These are phyloP conservation scores for Siniperca undulata DNA, from an alignment of 2,797 vertebrate genomes.

Conservation along the genomic window DNA sequence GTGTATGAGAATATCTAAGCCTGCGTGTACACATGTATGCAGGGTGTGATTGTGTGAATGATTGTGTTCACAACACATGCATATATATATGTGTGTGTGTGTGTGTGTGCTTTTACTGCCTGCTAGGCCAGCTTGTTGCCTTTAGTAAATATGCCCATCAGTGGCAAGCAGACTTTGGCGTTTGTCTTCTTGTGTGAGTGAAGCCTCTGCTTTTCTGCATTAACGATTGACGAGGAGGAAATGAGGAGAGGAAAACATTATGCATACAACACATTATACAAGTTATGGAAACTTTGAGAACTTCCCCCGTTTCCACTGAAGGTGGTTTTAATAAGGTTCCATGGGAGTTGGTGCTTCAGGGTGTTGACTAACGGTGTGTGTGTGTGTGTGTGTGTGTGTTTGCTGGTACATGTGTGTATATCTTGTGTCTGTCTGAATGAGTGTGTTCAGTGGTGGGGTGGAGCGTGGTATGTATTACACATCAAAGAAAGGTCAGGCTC, in stretches of 20 bases:
- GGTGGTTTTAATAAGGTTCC: conserved; percentile 89
- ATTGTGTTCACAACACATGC: conserved; percentile 30
- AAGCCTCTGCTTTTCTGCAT: conserved; percentile 81
- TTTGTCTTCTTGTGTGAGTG: conserved; percentile 83
- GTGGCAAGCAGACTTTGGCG: conserved; percentile 70
- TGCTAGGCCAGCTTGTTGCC: conserved; percentile 80
- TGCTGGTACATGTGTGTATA: conserved; percentile 63
- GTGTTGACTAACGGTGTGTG: conserved; percentile 76
- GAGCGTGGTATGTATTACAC: conserved; percentile 84
- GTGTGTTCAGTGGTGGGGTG: conserved; percentile 70
- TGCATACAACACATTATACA: conserved; percentile 88
- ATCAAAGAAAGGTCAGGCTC: conserved; percentile 86
- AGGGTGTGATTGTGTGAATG: conserved; percentile 55
- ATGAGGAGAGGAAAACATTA: conserved; percentile 84
- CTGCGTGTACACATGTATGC: conserved; percentile 57
- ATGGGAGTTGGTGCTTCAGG: conserved; percentile 83
- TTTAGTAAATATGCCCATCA: conserved; percentile 85
- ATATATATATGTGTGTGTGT: conserved; percentile 10
- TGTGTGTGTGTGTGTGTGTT: conserved; percentile 28
- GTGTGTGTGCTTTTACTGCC: conserved; percentile 40
- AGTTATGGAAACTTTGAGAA: conserved; percentile 88
- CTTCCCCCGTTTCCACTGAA: conserved; percentile 85
- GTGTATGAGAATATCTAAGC: conserved; percentile 32
- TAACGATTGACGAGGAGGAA: conserved; percentile 79
- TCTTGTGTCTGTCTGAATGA: conserved; percentile 70